Evolutionary conservation across 2,113 vertebrate genomes (phyloP).

Genomic region (Phylloscopus trochiloides): DNA sequence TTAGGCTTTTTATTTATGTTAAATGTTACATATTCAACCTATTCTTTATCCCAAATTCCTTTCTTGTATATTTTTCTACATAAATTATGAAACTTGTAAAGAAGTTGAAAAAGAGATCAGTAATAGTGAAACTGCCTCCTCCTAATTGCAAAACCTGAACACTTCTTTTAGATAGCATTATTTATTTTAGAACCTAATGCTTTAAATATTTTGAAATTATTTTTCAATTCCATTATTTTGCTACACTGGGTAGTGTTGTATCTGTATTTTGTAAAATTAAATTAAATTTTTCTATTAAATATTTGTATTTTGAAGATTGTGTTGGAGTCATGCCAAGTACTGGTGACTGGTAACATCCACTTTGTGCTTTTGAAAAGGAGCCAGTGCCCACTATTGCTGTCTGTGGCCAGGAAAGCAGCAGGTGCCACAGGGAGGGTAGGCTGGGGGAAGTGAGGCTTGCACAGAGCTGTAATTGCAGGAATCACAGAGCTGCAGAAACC

Average conservation of each 20-base stretch:
- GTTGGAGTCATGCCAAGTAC: constrained; percentile 3
- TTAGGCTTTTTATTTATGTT: constrained; percentile 69
- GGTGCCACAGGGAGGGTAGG: not conserved
- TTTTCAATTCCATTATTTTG: constrained; percentile 49
- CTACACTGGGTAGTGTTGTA: not conserved
- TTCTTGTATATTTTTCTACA: constrained; percentile 60
- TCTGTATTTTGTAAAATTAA: constrained; percentile 54
- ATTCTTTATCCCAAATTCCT: constrained; percentile 24
- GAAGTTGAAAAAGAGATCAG: constrained; percentile 12
- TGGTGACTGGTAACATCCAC: not conserved
- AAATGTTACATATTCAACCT: constrained; percentile 17
- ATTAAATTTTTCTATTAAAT: constrained; percentile 59
- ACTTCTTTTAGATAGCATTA: constrained; percentile 29
- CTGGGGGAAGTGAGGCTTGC: not conserved
- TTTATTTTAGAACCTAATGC: constrained; percentile 61
- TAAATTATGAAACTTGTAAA: constrained; percentile 49
- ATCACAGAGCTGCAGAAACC: not conserved
- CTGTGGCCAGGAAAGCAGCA: not conserved
- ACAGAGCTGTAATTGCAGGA: not conserved
- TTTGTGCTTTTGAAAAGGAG: not conserved
- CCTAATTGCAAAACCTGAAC: not conserved
- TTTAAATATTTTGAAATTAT: constrained; percentile 59
- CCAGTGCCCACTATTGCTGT: not conserved
- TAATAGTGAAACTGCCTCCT: not conserved
- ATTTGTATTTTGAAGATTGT: not conserved